Conservation (phyloP, 1,140 invertebrate species). For the Galleria mellonella region DNA sequence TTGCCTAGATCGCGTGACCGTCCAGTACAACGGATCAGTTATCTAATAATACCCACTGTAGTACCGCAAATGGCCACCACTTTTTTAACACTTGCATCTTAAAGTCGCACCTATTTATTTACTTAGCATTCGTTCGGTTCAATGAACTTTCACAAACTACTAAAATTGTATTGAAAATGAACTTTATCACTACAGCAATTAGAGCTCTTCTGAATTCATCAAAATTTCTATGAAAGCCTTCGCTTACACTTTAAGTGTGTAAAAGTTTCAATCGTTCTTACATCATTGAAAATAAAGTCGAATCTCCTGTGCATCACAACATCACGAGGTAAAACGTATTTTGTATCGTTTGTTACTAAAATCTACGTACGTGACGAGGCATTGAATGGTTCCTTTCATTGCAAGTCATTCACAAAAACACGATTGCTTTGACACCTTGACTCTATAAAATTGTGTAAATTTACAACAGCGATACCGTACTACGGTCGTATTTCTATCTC, state of each 20-base stretch:
- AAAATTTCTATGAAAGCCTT: no score
- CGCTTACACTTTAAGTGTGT: no score
- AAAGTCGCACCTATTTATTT: constrained; percentile 59
- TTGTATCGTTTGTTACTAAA: constrained; percentile 10
- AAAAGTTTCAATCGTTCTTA: constrained; percentile 2
- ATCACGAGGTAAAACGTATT: not conserved
- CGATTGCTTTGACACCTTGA: constrained; percentile 34
- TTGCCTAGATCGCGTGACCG: no score
- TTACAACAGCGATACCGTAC: not conserved
- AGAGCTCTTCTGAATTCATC: constrained; percentile 3
- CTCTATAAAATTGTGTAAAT: constrained; percentile 7
- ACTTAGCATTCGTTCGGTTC: constrained; percentile 46
- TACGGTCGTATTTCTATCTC: no score
- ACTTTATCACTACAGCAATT: constrained; percentile 7
- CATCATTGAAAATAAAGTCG: constrained; percentile 7
- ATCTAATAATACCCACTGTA: not conserved
- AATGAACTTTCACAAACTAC: constrained; percentile 29
- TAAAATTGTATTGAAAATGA: constrained; percentile 5
- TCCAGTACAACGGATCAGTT: not conserved
- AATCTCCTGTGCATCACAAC: not conserved
- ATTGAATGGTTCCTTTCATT: constrained; percentile 26
- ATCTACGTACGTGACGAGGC: constrained; percentile 39
- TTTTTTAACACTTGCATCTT: constrained; percentile 45
- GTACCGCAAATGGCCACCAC: constrained; percentile 8
- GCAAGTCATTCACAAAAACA: constrained; percentile 37